Evolutionary conservation across 2,888 invertebrate species (phyloP).

Genomic region (Magallana nippona): DNA sequence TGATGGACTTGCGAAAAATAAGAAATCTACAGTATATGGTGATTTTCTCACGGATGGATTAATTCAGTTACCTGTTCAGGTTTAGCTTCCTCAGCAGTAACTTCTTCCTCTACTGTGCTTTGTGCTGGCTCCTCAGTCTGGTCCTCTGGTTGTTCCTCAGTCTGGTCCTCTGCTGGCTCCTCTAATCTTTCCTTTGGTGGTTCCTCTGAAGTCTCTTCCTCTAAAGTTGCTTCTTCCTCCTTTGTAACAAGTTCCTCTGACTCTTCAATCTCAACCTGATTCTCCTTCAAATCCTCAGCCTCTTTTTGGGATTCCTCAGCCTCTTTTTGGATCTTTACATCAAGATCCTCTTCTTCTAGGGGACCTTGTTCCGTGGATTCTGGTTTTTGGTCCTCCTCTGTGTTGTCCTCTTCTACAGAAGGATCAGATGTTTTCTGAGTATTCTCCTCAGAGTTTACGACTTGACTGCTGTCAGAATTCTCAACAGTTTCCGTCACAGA

Average conservation of each 20-base stretch:
- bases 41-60: background rate
- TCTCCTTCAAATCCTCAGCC: background rate
- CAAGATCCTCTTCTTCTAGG: constrained; percentile 2
- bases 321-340: background rate
- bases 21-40: no score
- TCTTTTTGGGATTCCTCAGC: constrained; percentile 19
- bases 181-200: background rate
- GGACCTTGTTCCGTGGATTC: constrained; percentile 5
- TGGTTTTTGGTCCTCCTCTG: background rate
- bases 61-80: background rate
- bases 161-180: background rate
- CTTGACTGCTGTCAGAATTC: background rate
- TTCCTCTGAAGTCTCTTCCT: constrained; percentile 25
- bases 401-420: background rate
- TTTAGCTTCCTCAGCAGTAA: background rate
- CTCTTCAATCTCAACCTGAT: background rate
- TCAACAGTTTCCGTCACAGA: background rate
- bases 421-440: background rate
- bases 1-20: background rate
- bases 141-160: background rate
- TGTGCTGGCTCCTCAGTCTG: background rate
- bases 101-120: background rate
- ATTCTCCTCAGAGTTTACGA: constrained; percentile 7
- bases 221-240: background rate
- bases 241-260: background rate